Conservation (phyloP, 35 echinoderm and acorn worm species). For the Lytechinus variegatus region DNA sequence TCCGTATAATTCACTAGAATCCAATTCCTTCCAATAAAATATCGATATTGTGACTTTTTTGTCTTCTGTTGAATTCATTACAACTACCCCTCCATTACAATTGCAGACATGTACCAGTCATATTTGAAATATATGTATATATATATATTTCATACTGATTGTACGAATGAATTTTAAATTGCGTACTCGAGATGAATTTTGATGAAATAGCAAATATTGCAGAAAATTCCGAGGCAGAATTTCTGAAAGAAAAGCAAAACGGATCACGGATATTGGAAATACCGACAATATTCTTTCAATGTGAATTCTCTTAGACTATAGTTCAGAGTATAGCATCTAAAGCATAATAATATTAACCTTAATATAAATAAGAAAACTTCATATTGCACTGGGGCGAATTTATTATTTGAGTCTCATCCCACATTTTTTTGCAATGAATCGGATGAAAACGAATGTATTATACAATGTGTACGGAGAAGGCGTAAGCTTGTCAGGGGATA, state of each 20-base stretch:
- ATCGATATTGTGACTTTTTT: neutral
- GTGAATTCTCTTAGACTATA: too few species aligned
- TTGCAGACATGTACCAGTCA: neutral
- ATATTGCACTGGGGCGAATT: too few species aligned
- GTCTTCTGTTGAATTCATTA: neutral
- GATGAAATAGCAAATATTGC: neutral
- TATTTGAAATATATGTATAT: neutral
- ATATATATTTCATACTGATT: neutral
- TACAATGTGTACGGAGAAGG: too few species aligned
- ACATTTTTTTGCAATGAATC: too few species aligned
- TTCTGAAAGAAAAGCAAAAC: neutral
- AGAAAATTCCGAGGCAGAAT: neutral
- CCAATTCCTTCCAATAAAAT: neutral
- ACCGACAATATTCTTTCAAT: too few species aligned
- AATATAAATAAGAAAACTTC: too few species aligned
- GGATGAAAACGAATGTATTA: too few species aligned
- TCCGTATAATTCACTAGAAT: neutral
- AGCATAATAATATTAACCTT: too few species aligned
- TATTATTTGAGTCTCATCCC: too few species aligned
- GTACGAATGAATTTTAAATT: neutral
- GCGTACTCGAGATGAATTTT: neutral
- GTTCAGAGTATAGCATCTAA: too few species aligned
- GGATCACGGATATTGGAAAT: too few species aligned
- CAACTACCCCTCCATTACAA: neutral
- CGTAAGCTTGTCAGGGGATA: too few species aligned